Conservation (phyloP, 1,140 invertebrate genomes). For the Drosophila pandora region DNA sequence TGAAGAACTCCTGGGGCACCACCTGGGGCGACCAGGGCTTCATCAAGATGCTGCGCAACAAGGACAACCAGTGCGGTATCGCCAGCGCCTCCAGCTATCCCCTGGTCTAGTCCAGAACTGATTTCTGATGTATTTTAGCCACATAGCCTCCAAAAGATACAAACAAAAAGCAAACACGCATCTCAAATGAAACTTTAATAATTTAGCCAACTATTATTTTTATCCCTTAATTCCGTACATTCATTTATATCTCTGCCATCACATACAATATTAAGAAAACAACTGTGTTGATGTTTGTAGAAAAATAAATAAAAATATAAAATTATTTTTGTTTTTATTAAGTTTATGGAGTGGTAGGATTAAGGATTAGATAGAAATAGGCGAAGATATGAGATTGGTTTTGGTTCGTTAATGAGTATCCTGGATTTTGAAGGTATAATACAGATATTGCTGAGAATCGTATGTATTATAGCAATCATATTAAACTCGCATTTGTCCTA, state of each 20-base stretch:
- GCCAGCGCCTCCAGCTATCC: constrained; percentile 93
- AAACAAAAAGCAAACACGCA: constrained; percentile 42
- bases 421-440: no score
- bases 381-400: background rate
- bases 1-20: constrained; percentile 91
- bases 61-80: constrained; percentile 95
- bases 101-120: constrained; percentile 86
- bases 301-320: constrained; percentile 40
- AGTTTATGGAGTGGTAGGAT: background rate
- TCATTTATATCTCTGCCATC: constrained; percentile 30
- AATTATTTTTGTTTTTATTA: background rate
- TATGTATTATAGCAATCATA: no score
- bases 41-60: constrained; percentile 95
- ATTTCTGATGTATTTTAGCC: constrained; percentile 11
- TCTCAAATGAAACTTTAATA: constrained; percentile 69
- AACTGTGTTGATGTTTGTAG: constrained; percentile 47
- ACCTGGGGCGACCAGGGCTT: constrained; percentile 94
- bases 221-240: constrained; percentile 21
- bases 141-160: constrained; percentile 32
- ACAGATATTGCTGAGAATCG: no score
- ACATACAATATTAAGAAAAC: constrained; percentile 37
- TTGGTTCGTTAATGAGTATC: no score
- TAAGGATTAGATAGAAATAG: background rate
- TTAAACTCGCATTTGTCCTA: no score
- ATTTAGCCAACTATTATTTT: constrained; percentile 22